Evolutionary conservation across 2,113 vertebrate genomes (phyloP), one percentile per base, ranked within the genome.

Genomic region (Choloepus hoffmanni): DNA sequence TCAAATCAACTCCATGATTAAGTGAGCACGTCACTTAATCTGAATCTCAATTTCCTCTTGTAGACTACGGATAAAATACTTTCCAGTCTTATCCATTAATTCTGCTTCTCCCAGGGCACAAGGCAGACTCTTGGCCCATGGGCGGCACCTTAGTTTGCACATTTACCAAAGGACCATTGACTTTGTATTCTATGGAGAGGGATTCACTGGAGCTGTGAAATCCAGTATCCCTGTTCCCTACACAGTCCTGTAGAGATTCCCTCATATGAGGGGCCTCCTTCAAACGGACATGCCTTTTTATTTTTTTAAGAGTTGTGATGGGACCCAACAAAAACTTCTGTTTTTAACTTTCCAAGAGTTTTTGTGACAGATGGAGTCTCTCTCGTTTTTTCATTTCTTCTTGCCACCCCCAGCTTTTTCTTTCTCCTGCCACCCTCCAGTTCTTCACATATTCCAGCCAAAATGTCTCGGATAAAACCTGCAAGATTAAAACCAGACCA

Each of bases 401-500:
- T 94, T 76, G 63, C 92, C 96, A 87, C 94, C 89, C 77, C 45
- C 92, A 84, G 90, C 92, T 94, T 91, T 82, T 96, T 84, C 65
- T 93, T 95, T 95, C 95, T 95, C 36, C 79, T 95, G 73, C 88
- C 65, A 79, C 82, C 86, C 85, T 93, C 60, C 58, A 70, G 2
- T 83, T 95, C n/a, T 88, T 96, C 85, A 95, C 82, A 73, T 65
- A 88, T 55, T 74, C 70, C 65, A 97, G 97, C 97, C 96, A 98
- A 97, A 97, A 95, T 89, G 95, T 88, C 96, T 95, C 86, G 88
- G 79, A 77, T 95, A 88, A 94, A 19, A 0, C 89, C 86, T 73
- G 88, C 3, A 9, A 78, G 94, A 98, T 98, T 96, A 0, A 97
- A 97, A 97, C 8, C 26, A 98, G 96, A 65, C 90, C 97, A 93